Base-by-base conservation (phyloP, 2,113 vertebrate species). In the Corythornis vintsioides region DNA sequence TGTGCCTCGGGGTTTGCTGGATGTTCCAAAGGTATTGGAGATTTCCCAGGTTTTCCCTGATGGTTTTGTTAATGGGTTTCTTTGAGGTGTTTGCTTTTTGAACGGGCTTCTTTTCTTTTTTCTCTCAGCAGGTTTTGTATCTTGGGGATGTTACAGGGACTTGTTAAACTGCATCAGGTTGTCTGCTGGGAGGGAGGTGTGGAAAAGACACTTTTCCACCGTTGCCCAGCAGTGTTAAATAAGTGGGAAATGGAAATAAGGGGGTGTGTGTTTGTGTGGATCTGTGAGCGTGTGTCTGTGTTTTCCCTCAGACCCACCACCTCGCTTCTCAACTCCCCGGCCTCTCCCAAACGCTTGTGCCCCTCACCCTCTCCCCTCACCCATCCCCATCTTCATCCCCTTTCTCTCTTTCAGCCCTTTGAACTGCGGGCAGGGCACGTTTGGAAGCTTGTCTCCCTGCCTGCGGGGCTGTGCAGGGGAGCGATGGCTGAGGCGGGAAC, bases 401-500 rank as follows among this genome's bases (percentile, higher is more conserved):
- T 59, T 83, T 21, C 47, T 64, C 61, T 57, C 63, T 84, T 53
- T 12, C 59, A 56, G 3, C 52, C 42, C 2, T 63, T 88, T 43
- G 38, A 45, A 28, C 13, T 0, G 1, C 22, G 17, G n/a, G 63
- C 42, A 45, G 66, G 61, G 22, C 38, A 15, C 1, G 3, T 14
- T 40, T 7, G 35, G 66, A 33, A 38, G 7, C 3, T 2, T 52
- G 26, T 3, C 33, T 35, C 24, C 18, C 28, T 3, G 48, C 0
- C 0, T 22, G 80, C 38, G 21, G 13, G 10, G 35, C 64, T 57
- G n/a, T 52, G 61, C 71, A 16, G 20, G 22, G 29, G 25, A 1
- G 1, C 2, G 1, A 13, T 11, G 19, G 65, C 47, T 0, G 0
- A 0, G 2, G 31, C 0, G 2, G 45, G 20, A 57, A 42, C 47